Evolutionary conservation across 2,113 vertebrate species (phyloP), one percentile per base, ranked within the genome.

Genomic region (Eptesicus fuscus): DNA sequence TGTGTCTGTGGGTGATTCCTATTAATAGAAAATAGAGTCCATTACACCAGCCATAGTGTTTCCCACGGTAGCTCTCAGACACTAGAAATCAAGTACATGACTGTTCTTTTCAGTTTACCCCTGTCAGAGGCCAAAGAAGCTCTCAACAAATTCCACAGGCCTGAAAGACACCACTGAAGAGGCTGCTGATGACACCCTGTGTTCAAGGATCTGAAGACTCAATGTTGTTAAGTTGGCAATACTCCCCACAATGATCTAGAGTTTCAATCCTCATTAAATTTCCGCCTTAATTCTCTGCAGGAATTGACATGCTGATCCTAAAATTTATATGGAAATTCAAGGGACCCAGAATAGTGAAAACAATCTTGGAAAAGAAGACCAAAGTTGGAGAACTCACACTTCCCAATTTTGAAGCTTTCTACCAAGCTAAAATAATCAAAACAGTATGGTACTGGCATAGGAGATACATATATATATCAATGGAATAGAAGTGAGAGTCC

Each of bases 391-490:
- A 42, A 79, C 11, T 80, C 53, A 89, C 2, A 42, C 10, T 69
- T 79, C 28, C 25, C 22, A 47, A 61, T 85, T 95, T 88, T 56
- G 49, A 93, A 90, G 93, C 8, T 67, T 95, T 77, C 40, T 94
- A 44, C 18, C 76, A 51, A 90, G 49, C 32, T 93, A 65, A 1
- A 67, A 2, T 59, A 56, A 69, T 84, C 59, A 80, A 90, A 86
- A 85, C 7, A 85, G 13, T 61, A 53, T 65, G 35, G 4, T 91
- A 25, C 37, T 59, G 25, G 14, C 32, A 47, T 71, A 61, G 5
- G 14, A 51, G 9, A 77, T 56, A 35, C 9, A 69, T 35, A 77
- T 1, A 65, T 32, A 77, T 1, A 65, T 59, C 73, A 42, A 35
- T 11, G 25, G 37, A 77, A 93, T 59, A 78, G 28, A 92, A 83